Conservation (phyloP, 2,888 invertebrate species). For the Sturmia bella region DNA sequence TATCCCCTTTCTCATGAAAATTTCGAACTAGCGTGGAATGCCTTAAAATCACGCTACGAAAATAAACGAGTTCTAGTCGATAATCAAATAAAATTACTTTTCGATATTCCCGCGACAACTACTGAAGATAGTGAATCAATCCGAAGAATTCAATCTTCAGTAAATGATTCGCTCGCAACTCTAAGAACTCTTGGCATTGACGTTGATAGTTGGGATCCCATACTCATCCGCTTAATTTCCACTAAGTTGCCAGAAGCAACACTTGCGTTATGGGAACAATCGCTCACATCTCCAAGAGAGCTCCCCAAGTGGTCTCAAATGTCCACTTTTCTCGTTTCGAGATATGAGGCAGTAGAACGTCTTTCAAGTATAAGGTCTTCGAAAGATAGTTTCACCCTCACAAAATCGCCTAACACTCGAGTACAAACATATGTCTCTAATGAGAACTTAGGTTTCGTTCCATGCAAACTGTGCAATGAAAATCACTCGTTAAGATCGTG, state of each 20-base stretch:
- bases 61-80: constrained; percentile 48
- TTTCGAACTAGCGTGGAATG: constrained; percentile 35
- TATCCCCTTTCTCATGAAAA: constrained; percentile 19
- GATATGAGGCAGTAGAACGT: constrained; percentile 26
- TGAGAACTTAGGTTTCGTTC: not conserved
- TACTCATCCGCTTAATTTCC: not conserved
- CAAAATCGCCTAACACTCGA: not conserved
- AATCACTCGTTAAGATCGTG: not conserved
- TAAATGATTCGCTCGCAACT: constrained; percentile 2
- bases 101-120: constrained; percentile 7
- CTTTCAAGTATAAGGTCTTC: not conserved
- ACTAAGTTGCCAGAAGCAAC: constrained; percentile 9
- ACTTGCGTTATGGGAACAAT: constrained; percentile 7
- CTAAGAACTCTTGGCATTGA: not conserved
- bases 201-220: constrained; percentile 9
- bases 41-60: constrained; percentile 36
- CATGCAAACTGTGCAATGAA: not conserved
- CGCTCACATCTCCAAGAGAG: not conserved
- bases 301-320: constrained; percentile 16
- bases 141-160: not conserved
- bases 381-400: not conserved
- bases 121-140: constrained; percentile 3
- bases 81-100: constrained; percentile 28
- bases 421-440: not conserved
- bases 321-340: constrained; percentile 7